Evolutionary conservation across 1,140 invertebrate genomes (phyloP).

Genomic region (Drosophila aff.): DNA sequence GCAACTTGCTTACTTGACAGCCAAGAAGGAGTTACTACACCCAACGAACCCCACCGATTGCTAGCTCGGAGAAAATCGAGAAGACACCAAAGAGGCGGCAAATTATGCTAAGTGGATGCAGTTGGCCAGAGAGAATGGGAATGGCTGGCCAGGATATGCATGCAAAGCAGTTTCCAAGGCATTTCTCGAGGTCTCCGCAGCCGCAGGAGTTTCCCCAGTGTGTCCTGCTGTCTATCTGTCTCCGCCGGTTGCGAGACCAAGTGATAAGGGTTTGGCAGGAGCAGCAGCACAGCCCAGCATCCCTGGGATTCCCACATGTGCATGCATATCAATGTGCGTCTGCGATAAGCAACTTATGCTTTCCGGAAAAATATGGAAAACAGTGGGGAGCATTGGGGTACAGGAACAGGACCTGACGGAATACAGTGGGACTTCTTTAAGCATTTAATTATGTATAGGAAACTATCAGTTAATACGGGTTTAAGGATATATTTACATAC

Average conservation of each 20-base stretch:
- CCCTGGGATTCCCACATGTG: conserved; percentile 50
- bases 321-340: conserved; percentile 64
- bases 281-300: conserved; percentile 26
- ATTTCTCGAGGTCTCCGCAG: conserved; percentile 14
- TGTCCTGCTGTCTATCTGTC: conserved; percentile 9
- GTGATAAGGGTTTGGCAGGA: conserved; percentile 71
- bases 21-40: neutral
- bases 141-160: conserved; percentile 56
- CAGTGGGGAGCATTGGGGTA: neutral
- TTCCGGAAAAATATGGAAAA: conserved; percentile 25
- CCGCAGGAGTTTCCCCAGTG: conserved; percentile 6
- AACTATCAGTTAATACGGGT: neutral
- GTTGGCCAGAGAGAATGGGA: conserved; percentile 43
- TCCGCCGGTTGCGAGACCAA: conserved; percentile 14
- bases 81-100: conserved; percentile 53
- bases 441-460: neutral
- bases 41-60: neutral
- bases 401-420: conserved; percentile 1
- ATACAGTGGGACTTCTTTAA: conserved; percentile 11
- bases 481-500: neutral
- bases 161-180: conserved; percentile 53
- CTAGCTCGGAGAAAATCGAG: conserved; percentile 3
- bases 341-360: conserved; percentile 49
- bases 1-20: conserved; percentile 64
- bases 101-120: conserved; percentile 81